phyloP scores from a whole-genome alignment of 2,888 invertebrate species.

The Drosophila greeni region DNA sequence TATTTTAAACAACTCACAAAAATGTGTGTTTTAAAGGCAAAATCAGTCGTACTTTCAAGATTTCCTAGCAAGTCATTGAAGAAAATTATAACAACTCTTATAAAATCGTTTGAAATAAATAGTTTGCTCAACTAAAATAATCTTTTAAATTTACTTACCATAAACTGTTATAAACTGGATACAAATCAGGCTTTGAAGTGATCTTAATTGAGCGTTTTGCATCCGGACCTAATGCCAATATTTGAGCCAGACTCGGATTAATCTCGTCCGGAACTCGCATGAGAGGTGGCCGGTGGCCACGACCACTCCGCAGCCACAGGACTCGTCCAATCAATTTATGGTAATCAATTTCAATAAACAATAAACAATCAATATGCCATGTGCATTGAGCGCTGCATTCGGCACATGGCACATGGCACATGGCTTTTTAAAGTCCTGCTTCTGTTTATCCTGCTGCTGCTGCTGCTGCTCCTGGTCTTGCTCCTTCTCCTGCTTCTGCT shows the following conservation, averaged over 20 bases:
- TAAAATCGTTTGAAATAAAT: neutral
- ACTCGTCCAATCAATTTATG: conserved; percentile 61
- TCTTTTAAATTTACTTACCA: neutral
- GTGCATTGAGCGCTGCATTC: conserved; percentile 47
- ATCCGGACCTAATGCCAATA: neutral
- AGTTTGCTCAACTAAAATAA: neutral
- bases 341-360: conserved; percentile 67
- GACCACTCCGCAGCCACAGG: conserved; percentile 25
- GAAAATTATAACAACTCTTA: too few species aligned
- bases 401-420: conserved; percentile 21
- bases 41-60: neutral
- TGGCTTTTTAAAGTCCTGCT: conserved; percentile 29
- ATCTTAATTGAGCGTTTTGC: conserved; percentile 4
- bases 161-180: neutral
- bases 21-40: conserved; percentile 2
- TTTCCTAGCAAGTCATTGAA: too few species aligned
- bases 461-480: conserved; percentile 1
- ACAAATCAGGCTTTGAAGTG: neutral
- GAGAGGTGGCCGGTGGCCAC: conserved; percentile 7
- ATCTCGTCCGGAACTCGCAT: neutral
- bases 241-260: conserved; percentile 2
- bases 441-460: conserved; percentile 4
- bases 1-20: conserved; percentile 13
- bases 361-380: conserved; percentile 62
- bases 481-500: conserved; percentile 3